Base-by-base conservation (phyloP, 2,797 vertebrate genomes). In the Sebastes melanostomus region DNA sequence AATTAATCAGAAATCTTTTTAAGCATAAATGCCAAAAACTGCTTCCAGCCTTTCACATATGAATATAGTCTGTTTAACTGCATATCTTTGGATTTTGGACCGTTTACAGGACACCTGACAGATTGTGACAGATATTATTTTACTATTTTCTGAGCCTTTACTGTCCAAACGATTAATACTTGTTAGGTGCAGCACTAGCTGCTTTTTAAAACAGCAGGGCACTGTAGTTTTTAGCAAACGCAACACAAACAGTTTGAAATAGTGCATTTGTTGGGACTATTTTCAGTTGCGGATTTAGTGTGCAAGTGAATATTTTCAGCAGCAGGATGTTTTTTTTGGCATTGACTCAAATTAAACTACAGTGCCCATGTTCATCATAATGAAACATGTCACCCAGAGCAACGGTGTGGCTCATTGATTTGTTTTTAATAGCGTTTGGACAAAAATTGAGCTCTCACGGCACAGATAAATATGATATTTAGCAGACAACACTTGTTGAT, bases 401-500 rank as follows among this genome's bases (percentile, higher is more conserved):
- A 59, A 30, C 27, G 0, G 0, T 20, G 27, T 60, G 56, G 18
- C n/a, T 65, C 46, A 46, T 24, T 22, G 24, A 32, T 63, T 32
- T 9, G 50, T 29, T 30, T 42, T 16, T 42, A 42, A 42, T 42
- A 0, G 38, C 0, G 5, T 27, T 54, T 59, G 34, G 8, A 10
- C 72, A 32, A 50, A 16, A 38, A 10, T 27, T 4, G 4, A 27
- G 4, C 6, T 59, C 5, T 14, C 4, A 27, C 29, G 13, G 0
- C 4, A 10, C 24, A 46, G 10, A 66, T 25, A 2, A 50, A 52
- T 59, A 13, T 7, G 6, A 22, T 4, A 5, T 66, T 14, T 27
- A 29, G 30, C 18, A 56, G 12, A 32, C 27, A 0, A 12, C 4
- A 8, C 22, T n/a, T 25, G 13, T 25, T 27, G 52, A 3, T 1